These are phyloP conservation scores for Regulus satrapa DNA, from an alignment of 2,113 vertebrate species.

Conservation along the genomic window DNA sequence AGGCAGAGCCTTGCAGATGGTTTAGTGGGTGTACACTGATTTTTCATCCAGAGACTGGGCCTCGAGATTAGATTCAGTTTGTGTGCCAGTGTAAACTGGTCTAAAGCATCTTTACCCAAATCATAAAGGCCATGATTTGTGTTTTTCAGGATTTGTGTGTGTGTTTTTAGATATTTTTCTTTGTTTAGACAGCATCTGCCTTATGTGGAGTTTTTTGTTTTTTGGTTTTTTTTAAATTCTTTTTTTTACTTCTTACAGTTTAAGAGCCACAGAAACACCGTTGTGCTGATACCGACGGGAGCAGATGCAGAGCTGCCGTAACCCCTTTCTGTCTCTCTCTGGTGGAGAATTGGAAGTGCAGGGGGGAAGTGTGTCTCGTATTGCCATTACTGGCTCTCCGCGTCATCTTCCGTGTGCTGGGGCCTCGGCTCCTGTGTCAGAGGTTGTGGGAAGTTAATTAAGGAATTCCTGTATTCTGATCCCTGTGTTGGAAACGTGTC, in stretches of 20 bases:
- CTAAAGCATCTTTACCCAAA: neutral
- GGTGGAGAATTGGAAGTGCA: neutral
- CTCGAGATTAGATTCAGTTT: neutral
- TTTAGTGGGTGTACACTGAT: neutral
- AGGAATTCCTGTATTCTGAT: constrained; percentile 19
- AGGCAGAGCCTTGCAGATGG: neutral
- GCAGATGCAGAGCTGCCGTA: neutral
- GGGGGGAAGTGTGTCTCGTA: neutral
- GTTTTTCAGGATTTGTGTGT: neutral
- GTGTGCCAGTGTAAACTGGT: neutral
- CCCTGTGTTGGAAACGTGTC: neutral
- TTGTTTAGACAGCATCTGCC: neutral
- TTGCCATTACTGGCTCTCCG: neutral
- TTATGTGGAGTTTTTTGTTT: fast-evolving
- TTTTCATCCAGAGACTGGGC: neutral
- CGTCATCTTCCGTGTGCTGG: neutral
- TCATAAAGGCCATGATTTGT: neutral
- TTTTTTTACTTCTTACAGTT: fast-evolving
- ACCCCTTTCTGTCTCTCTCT: neutral
- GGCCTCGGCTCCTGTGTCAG: neutral
- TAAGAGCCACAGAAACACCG: neutral
- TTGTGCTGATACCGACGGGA: neutral
- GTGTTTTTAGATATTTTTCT: neutral
- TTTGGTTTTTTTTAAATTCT: too few relatives aligned
- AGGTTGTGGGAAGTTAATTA: neutral